Conservation (phyloP, 2,888 invertebrate genomes). For the Pogonocherus hispidulus region DNA sequence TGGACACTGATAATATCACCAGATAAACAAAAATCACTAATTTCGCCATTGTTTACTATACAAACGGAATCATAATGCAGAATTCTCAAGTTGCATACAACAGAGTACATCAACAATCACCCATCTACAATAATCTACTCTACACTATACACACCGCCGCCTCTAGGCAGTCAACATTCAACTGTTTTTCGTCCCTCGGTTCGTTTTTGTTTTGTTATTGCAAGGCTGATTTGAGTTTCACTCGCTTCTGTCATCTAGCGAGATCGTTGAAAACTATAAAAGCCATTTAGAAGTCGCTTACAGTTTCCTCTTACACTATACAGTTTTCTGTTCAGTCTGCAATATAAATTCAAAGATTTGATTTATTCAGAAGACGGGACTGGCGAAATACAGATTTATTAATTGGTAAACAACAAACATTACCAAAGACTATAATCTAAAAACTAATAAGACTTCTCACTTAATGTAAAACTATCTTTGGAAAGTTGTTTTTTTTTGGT, state of each 20-base stretch:
- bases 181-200: slow-evolving; percentile 20
- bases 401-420: no score
- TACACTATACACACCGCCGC: slow-evolving; percentile 2
- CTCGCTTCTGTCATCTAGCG: slow-evolving; percentile 6
- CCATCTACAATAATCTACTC: slow-evolving; percentile 13
- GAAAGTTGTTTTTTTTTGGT: no score
- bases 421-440: no score
- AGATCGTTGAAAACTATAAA: not conserved
- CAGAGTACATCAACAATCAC: slow-evolving; percentile 12
- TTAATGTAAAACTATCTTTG: no score
- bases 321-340: not conserved
- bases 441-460: no score
- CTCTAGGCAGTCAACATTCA: slow-evolving; percentile 30
- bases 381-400: no score
- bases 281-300: no score
- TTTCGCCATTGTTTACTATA: slow-evolving; percentile 55
- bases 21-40: slow-evolving; percentile 52
- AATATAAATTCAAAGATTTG: no score
- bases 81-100: slow-evolving; percentile 24
- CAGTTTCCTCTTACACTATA: no score
- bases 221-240: not conserved
- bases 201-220: not conserved
- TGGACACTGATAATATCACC: slow-evolving; percentile 50
- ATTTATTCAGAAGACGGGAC: no score
- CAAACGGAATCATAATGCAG: slow-evolving; percentile 45